These are phyloP conservation scores for Gryon sp. DNA, from an alignment of 1,140 invertebrate genomes.

Conservation along the genomic window DNA sequence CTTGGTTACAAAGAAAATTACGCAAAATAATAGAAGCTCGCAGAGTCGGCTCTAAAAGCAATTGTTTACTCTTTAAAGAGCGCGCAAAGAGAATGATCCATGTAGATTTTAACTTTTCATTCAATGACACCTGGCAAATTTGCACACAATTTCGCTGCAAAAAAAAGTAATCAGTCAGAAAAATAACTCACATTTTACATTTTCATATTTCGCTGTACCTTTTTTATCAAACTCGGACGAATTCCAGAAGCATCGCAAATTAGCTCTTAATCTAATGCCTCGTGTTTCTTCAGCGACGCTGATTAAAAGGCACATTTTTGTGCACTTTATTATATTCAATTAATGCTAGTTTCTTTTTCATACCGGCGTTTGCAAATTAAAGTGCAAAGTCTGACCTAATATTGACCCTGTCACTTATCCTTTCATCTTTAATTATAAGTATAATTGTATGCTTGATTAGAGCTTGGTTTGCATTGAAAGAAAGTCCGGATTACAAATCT, in stretches of 20 bases:
- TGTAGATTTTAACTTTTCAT: constrained; percentile 6
- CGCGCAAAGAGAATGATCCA: neutral
- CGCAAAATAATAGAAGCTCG: constrained; percentile 4
- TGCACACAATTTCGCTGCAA: neutral
- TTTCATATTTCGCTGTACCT: neutral
- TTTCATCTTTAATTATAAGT: constrained; percentile 29
- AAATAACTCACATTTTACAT: neutral
- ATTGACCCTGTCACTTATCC: constrained; percentile 29
- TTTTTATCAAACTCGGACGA: neutral
- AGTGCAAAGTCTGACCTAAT: constrained; percentile 4
- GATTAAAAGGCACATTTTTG: constrained; percentile 2
- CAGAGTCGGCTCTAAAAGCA: constrained; percentile 3
- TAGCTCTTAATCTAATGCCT: neutral
- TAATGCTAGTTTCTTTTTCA: neutral
- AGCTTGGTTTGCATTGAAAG: constrained; percentile 1
- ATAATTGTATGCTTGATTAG: constrained; percentile 23
- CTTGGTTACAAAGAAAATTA: constrained; percentile 29
- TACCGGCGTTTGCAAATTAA: constrained; percentile 9
- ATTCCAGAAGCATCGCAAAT: no score
- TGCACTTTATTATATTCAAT: constrained; percentile 10
- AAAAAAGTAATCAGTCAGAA: no score
- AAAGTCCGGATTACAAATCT: neutral
- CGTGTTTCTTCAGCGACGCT: neutral
- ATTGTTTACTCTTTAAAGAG: constrained; percentile 10
- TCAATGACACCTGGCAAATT: neutral